Base-by-base conservation (phyloP, 2,888 invertebrate species). In the Muschampia plurimacula region DNA sequence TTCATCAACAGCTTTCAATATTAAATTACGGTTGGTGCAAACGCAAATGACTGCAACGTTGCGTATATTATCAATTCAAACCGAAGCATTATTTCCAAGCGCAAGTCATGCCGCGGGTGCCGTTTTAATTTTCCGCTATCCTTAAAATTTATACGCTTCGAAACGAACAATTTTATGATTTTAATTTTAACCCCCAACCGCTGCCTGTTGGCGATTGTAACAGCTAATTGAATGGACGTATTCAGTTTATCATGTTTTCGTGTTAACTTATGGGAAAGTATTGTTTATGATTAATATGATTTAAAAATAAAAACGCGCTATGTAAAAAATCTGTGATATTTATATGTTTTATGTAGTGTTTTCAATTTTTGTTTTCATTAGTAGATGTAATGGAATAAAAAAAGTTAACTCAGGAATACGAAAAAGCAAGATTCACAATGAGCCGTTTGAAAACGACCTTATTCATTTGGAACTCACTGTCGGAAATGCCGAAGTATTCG, bases 121-220 rank as follows among this genome's bases (percentile, higher is more conserved):
- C 80, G 77, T 84, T 89, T 89, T 88, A 89, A 89, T 89, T 89
- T 89, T 85, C 87, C 86, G 88, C 85, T 78, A 84, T 82, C 80
- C 80, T 86, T 83, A 81, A 82, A 86, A 85, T 85, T 85, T 86
- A 86, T 85, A 82, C 79, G 78, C 80, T 83, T 81, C 78, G 72
- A 73, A 78, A 74, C 75, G 76, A 77, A 79, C 77, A 78, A 80
- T 78, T 82, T 83, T 79, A 80, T 76, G 80, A 78, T 80, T 84
- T 80, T 79, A 78, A 79, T 81, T 80, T 80, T 75, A 77, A 74
- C 76, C 55, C 72, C 65, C 75, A 76, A 60, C 59, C 71, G 66
- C 49, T 39, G 39, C 66, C 52, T 57, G 41, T 71, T 76, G 74
- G 75, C 79, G 75, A 75, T 78, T 72, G 76, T 72, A 72, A 57